These are phyloP conservation scores for Zosterops borbonicus DNA, from an alignment of 2,113 vertebrate species.

Conservation along the genomic window DNA sequence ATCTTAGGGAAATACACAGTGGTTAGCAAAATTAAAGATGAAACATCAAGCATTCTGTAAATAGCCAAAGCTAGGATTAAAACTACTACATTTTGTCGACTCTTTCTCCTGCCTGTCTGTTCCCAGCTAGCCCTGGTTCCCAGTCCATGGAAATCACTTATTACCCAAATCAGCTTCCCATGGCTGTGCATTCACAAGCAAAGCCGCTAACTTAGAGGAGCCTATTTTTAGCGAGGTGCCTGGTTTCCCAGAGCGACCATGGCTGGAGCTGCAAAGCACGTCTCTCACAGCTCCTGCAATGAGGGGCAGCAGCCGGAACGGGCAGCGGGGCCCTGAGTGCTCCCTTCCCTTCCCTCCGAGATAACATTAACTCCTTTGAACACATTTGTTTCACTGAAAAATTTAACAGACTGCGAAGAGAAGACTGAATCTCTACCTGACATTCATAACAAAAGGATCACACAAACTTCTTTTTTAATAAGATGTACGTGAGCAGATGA, in stretches of 20 bases:
- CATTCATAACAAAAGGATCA: neutral
- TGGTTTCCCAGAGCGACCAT: conserved; percentile 24
- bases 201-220: neutral
- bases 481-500: neutral
- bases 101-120: neutral
- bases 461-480: neutral
- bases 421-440: neutral
- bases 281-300: neutral
- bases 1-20: neutral
- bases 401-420: neutral
- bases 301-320: neutral
- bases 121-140: neutral
- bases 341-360: neutral
- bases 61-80: neutral
- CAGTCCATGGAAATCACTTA: neutral
- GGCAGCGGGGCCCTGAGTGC: neutral
- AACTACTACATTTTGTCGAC: neutral
- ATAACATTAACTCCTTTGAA: neutral
- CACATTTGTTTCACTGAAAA: neutral
- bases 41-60: neutral
- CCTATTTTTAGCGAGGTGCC: neutral
- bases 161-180: neutral
- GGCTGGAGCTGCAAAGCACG: neutral
- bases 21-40: neutral
- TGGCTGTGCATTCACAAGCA: neutral